Base-by-base conservation (phyloP, 2,797 vertebrate species). In the Taenioides sp. region DNA sequence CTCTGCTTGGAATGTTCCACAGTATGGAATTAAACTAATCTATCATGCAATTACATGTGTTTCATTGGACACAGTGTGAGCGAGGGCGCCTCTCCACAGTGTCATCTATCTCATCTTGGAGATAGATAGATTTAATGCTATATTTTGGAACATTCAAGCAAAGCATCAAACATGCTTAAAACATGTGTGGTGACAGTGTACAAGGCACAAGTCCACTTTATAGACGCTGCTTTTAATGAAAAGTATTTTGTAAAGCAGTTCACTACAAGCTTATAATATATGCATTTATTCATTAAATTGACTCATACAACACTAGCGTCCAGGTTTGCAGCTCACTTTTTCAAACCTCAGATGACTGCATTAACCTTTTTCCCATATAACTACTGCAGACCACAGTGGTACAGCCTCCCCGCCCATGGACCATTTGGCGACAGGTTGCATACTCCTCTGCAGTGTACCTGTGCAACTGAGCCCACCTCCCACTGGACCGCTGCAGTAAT, bases 401-500 rank as follows among this genome's bases (percentile, higher is more conserved):
- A 27, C 73, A n/a, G 20, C 73, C 37, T 43, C 70, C 69, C 6
- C 52, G 77, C 70, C 78, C 73, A 11, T 60, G 78, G 75, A 72
- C 73, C 69, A 55, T 81, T 47, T 81, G 66, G 71, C 61, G 67
- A 75, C 70, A 67, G 77, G 76, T 75, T 73, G 76, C 62, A 87
- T 82, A 84, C 73, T 84, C 80, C 65, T 78, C 69, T 69, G 84
- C 75, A 65, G 31, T 62, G 40, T 76, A 87, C 86, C 84, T 84
- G 76, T 63, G 77, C 87, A 74, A 75, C 79, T 76, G 74, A 80
- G 73, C 65, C 75, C 55, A 37, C 67, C 71, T 84, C 80, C 80
- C 80, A 59, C 72, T 31, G 74, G 73, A 75, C 70, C 73, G 57
- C 28, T 37, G 55, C 69, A 59, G 83, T 92, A 92, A 92, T 92